phyloP scores from a whole-genome alignment of 2,797 vertebrate species.

The Tokudaia muenninki region DNA sequence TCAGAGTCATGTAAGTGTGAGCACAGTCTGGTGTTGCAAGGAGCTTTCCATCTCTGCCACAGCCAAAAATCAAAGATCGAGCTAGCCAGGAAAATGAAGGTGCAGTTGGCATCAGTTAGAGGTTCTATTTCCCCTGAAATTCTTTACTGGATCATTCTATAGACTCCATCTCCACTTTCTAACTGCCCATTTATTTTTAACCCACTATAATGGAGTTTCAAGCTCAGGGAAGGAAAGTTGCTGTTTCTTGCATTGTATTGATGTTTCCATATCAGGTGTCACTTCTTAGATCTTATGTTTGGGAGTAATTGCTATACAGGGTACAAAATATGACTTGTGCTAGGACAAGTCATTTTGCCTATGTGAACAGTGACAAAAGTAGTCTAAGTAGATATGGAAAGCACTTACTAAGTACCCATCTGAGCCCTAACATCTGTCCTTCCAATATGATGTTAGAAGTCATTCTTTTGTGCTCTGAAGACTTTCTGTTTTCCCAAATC shows the following conservation, averaged over 20 bases:
- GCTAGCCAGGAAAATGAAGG: not conserved
- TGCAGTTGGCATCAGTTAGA: not conserved
- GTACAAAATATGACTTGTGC: not conserved
- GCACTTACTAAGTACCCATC: not conserved
- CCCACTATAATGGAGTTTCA: not conserved
- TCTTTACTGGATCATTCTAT: not conserved
- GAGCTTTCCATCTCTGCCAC: not conserved
- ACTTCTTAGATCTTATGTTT: not conserved
- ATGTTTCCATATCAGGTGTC: not conserved
- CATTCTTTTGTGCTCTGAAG: not conserved
- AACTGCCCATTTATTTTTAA: not conserved
- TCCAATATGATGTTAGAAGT: conserved; percentile 14
- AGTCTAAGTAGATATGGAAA: not conserved
- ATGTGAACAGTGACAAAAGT: not conserved
- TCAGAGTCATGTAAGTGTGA: not conserved
- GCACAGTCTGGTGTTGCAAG: not conserved
- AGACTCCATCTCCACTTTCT: not conserved
- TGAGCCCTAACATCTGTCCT: conserved; percentile 29
- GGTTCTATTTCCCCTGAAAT: not conserved
- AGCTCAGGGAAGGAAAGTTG: conserved; percentile 6
- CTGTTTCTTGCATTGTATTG: not conserved
- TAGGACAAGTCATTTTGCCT: conserved; percentile 10
- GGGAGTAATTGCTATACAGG: not conserved
- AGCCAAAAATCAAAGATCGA: conserved; percentile 3
- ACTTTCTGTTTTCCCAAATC: conserved; percentile 50